Conservation (phyloP, 2,113 vertebrate genomes). For the Lagopus muta region DNA sequence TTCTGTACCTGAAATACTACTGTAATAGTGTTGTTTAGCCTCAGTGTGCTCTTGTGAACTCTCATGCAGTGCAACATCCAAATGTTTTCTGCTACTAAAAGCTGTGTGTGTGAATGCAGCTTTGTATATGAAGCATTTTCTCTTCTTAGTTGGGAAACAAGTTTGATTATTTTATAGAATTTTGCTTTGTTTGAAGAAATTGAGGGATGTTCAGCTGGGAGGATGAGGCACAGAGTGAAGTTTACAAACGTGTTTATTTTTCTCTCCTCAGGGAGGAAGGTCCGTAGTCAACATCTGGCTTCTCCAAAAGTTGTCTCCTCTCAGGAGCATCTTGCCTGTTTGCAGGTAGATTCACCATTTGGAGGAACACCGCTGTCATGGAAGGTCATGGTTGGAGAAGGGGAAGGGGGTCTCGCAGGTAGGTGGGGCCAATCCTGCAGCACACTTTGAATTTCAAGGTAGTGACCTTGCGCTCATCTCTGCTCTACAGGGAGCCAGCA, state of each 20-base stretch:
- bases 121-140: background rate
- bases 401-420: slow-evolving; percentile 10
- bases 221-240: background rate
- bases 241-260: slow-evolving; percentile 49
- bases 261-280: slow-evolving; percentile 30
- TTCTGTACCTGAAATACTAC: background rate
- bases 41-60: slow-evolving; percentile 7
- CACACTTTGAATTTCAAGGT: background rate
- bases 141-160: background rate
- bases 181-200: slow-evolving; percentile 25
- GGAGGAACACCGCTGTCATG: background rate
- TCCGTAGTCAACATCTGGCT: background rate
- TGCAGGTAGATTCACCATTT: background rate
- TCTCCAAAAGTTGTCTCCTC: background rate
- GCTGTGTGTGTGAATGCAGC: background rate
- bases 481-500: background rate
- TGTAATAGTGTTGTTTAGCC: slow-evolving; percentile 23
- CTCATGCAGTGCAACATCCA: slow-evolving; percentile 15
- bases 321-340: background rate
- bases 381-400: slow-evolving; percentile 11
- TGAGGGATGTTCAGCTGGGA: slow-evolving; percentile 21
- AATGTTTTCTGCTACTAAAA: slow-evolving; percentile 24
- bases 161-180: slow-evolving; percentile 42
- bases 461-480: background rate
- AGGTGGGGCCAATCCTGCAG: slow-evolving; percentile 10